phyloP scores from a whole-genome alignment of 2,113 vertebrate genomes.

The Pachyramphus minor region DNA sequence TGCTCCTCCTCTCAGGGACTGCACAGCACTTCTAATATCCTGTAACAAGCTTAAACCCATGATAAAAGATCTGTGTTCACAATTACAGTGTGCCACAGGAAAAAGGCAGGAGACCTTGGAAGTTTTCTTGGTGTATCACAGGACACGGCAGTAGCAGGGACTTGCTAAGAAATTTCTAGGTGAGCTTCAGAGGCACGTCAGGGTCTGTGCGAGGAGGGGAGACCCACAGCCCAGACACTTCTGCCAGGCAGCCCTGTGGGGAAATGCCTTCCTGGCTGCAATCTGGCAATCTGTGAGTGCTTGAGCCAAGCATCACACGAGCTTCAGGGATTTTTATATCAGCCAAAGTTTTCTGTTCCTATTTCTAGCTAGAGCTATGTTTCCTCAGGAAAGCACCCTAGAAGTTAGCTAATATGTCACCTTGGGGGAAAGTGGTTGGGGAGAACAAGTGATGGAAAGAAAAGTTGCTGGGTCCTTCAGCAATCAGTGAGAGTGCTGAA shows the following conservation, averaged over 20 bases:
- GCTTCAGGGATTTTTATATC: background rate
- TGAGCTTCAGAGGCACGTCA: background rate
- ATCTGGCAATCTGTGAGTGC: background rate
- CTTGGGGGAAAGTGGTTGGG: background rate
- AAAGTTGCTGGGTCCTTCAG: background rate
- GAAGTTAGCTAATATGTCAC: background rate
- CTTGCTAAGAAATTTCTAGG: background rate
- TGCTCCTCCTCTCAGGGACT: background rate
- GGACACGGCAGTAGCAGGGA: background rate
- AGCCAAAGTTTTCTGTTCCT: background rate
- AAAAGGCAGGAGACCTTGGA: background rate
- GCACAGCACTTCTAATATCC: background rate
- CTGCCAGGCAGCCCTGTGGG: background rate
- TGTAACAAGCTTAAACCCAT: constrained; percentile 9
- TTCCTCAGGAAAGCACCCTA: background rate
- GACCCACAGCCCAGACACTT: background rate
- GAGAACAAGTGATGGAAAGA: background rate
- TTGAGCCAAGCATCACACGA: background rate
- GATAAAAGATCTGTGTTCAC: background rate
- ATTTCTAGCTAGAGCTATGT: background rate
- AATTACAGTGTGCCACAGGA: background rate
- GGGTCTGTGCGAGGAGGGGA: background rate
- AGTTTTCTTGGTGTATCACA: background rate
- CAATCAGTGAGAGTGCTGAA: background rate
- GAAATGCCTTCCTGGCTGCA: background rate